Conservation (phyloP, 2,797 vertebrate species). For the Hapalemur alaotrensis region DNA sequence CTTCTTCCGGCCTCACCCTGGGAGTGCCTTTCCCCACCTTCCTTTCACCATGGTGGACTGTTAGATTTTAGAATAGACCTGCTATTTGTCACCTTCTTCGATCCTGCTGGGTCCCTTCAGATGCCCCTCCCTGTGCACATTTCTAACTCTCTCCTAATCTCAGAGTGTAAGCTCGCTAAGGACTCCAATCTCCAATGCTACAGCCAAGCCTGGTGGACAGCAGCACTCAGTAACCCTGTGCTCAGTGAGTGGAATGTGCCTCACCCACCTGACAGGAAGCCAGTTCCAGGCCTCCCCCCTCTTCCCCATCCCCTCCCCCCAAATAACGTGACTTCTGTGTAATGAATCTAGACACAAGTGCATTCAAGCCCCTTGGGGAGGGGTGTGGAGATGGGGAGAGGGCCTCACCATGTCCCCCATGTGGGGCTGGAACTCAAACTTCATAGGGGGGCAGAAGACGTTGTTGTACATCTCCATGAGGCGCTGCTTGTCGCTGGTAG, state of each 20-base stretch:
- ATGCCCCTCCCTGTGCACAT: not conserved
- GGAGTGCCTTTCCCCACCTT: not conserved
- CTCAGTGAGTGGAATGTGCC: not conserved
- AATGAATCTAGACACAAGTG: not conserved
- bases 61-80: not conserved
- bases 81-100: not conserved
- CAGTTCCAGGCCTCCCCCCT: not conserved
- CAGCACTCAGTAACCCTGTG: not conserved
- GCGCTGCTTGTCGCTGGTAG: conserved; percentile 96
- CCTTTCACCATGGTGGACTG: not conserved
- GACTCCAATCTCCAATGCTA: not conserved
- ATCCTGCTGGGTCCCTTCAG: not conserved
- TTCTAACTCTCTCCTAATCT: not conserved
- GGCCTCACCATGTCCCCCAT: conserved; percentile 96
- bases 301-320: not conserved
- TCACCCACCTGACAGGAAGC: not conserved
- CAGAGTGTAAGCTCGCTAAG: not conserved
- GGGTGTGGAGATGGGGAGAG: not conserved
- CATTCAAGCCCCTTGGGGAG: not conserved
- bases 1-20: not conserved
- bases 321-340: not conserved
- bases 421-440: conserved; percentile 98
- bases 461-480: conserved; percentile 99
- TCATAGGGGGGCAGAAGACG: conserved; percentile 96
- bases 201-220: not conserved